Evolutionary conservation across 2,888 invertebrate species (phyloP).

Genomic region (Acleris sparsana): DNA sequence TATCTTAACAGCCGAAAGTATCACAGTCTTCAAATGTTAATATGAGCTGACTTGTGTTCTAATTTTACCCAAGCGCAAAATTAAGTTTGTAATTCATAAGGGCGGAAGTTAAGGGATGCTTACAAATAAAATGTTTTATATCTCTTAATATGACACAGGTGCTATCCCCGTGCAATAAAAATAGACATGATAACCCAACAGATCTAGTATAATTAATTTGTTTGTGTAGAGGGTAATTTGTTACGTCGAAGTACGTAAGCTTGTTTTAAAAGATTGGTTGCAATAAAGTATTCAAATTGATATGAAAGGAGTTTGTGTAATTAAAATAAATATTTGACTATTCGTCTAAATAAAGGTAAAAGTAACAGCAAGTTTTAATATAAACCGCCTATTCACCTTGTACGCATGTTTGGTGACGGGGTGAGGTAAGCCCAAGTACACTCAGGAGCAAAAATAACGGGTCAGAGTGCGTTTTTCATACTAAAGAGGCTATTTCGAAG

Average conservation of each 20-base stretch:
- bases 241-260: background rate
- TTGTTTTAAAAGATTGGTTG: too few relatives aligned
- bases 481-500: too few relatives aligned
- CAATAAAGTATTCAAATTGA: conserved; percentile 4
- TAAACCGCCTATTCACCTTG: too few relatives aligned
- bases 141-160: conserved; percentile 37
- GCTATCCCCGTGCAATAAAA: conserved; percentile 27
- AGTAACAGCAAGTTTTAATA: too few relatives aligned
- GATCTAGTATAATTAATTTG: conserved; percentile 29
- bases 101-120: conserved; percentile 50
- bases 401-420: too few relatives aligned
- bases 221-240: conserved; percentile 23
- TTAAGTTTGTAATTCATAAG: conserved; percentile 39
- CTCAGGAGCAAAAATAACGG: too few relatives aligned
- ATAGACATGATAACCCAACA: conserved; percentile 34
- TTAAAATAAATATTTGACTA: background rate
- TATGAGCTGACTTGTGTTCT: conserved; percentile 31
- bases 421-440: too few relatives aligned
- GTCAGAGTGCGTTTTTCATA: too few relatives aligned
- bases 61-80: conserved; percentile 14
- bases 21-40: background rate
- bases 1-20: background rate
- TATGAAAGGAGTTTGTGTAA: background rate
- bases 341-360: too few relatives aligned
- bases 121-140: conserved; percentile 47